Base-by-base conservation (phyloP, 1,140 invertebrate species). In the Hydropsyche tenuis region DNA sequence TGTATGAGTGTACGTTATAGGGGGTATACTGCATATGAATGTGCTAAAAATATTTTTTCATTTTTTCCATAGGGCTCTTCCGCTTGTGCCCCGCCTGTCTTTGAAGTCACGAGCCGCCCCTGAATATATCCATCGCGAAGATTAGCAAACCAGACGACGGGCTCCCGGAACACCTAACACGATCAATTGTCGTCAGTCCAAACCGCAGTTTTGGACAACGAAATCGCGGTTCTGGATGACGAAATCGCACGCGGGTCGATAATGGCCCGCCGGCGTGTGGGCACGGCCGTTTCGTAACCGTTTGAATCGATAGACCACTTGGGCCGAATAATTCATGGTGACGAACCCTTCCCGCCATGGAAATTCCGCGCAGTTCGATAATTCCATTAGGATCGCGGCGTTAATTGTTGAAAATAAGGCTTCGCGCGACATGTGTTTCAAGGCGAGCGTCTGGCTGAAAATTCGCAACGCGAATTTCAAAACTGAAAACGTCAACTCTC, bases 331-430 rank as follows among this genome's bases (percentile, higher is more conserved):
- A 37, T 37, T 37, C 30, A 37, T 37, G 3, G 30, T 9, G 3
- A 4, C 30, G 30, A 37, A 37, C 30, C 30, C 30, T 37, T 37
- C 3, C 30, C 30, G 30, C 30, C 30, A 37, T n/a, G n/a, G n/a
- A n/a, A n/a, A n/a, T n/a, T n/a, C n/a, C n/a, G n/a, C n/a, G 30
- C 30, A 1, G 14, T 25, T 12, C 56, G 56, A 60, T 60, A 60
- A 60, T 60, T 60, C 56, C 14, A 60, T 60, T 60, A 60, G 22
- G 14, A 60, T 14, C 11, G 9, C 51, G 22, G 18, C n/a, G 51
- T 53, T 53, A 53, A 53, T 53, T 53, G 56, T 60, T 12, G 14
- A 60, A 60, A 60, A 23, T 56, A 25, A 60, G 56, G 56, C 56
- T 60, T 60, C 45, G 16, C 16, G 4, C 56, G 4, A n/a, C n/a